Conservation (phyloP, 2,113 vertebrate species). For the Megaptera novaeangliae region DNA sequence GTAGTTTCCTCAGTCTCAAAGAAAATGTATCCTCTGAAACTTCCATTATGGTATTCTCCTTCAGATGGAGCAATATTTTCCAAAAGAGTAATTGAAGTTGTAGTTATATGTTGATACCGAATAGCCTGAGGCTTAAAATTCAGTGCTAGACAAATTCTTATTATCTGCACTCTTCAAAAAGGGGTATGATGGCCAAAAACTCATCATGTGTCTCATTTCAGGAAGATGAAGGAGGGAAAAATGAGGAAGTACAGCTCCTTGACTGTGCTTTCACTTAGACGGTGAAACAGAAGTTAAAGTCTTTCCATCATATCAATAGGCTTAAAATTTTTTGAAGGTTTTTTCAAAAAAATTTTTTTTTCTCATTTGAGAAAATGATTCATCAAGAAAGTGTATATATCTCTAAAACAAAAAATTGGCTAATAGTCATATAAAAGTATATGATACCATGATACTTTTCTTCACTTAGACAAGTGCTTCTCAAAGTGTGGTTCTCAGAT, state of each 20-base stretch:
- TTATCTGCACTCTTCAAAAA: background rate
- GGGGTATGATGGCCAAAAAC: background rate
- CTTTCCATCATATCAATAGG: background rate
- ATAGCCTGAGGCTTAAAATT: constrained; percentile 12
- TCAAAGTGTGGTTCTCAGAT: background rate
- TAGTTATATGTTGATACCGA: background rate
- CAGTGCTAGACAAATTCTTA: constrained; percentile 6
- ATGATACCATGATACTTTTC: background rate
- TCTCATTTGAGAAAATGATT: background rate
- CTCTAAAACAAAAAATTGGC: background rate
- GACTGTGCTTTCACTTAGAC: background rate
- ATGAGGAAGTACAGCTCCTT: background rate
- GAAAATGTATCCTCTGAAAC: background rate
- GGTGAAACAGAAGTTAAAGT: background rate
- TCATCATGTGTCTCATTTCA: background rate
- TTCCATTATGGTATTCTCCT: background rate
- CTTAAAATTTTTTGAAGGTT: background rate
- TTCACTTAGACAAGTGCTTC: background rate
- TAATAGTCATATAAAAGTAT: background rate
- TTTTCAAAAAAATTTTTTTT: no score
- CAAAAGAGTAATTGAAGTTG: constrained; percentile 15
- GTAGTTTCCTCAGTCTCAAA: background rate
- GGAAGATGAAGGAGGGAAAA: background rate
- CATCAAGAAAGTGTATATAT: background rate
- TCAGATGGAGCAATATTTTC: constrained; percentile 25